phyloP scores from a whole-genome alignment of 2,888 invertebrate species.

The Drosophila rubida region DNA sequence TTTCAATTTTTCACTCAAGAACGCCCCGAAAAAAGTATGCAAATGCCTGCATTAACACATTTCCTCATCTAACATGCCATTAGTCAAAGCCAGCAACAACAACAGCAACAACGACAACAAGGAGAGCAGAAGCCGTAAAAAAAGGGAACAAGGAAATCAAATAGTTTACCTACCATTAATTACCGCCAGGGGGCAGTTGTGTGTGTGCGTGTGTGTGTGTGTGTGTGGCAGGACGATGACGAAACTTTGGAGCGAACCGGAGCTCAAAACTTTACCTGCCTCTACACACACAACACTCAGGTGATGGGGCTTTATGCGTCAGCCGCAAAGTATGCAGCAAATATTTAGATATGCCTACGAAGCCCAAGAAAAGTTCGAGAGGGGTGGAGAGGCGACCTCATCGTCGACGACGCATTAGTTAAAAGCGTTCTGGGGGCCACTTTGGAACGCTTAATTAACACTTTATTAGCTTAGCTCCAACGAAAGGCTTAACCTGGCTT shows the following conservation, averaged over 20 bases:
- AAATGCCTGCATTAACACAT: conserved; percentile 72
- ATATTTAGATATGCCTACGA: conserved; percentile 72
- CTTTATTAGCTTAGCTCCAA: conserved; percentile 69
- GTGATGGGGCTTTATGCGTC: conserved; percentile 52
- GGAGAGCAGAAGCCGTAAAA: conserved; percentile 32
- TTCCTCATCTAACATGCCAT: conserved; percentile 65
- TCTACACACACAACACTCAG: conserved; percentile 16
- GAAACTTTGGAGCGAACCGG: conserved; percentile 44
- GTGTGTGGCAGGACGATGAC: conserved; percentile 27
- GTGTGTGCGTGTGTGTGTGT: conserved; percentile 16
- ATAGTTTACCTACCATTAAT: conserved; percentile 77
- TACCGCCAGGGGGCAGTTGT: conserved; percentile 66
- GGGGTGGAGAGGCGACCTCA: neutral
- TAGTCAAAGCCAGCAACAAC: conserved; percentile 50
- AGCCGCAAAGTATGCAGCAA: conserved; percentile 75
- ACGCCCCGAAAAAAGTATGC: conserved; percentile 48
- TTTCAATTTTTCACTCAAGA: conserved; percentile 38
- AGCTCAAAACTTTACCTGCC: conserved; percentile 59
- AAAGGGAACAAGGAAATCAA: conserved; percentile 71
- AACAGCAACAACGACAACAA: conserved; percentile 26
- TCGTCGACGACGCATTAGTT: conserved; percentile 50
- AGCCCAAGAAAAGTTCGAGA: conserved; percentile 35
- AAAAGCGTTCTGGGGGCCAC: conserved; percentile 62
- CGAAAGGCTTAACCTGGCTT: conserved; percentile 62
- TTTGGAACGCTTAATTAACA: conserved; percentile 73